These are phyloP conservation scores for Anhinga rufa DNA, from an alignment of 2,113 vertebrate species.

Conservation along the genomic window DNA sequence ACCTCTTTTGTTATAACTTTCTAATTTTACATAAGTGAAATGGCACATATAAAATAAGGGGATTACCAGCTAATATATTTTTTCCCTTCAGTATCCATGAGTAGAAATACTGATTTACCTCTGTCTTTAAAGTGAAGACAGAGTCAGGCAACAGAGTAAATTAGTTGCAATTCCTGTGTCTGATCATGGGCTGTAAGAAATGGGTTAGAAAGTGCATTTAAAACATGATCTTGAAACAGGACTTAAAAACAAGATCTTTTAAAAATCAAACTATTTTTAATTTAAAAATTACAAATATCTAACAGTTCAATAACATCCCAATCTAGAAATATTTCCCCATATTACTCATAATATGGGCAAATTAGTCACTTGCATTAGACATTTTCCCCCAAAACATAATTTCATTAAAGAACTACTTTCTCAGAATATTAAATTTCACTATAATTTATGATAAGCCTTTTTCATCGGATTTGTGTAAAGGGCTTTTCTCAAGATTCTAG, in stretches of 20 bases:
- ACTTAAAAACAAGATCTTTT: not conserved
- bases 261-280: not conserved
- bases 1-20: not conserved
- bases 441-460: not conserved
- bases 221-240: not conserved
- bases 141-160: not conserved
- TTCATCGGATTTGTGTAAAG: not conserved
- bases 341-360: not conserved
- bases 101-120: not conserved
- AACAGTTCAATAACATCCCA: rapidly evolving
- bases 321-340: not conserved
- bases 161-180: not conserved
- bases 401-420: not conserved
- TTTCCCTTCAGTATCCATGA: not conserved
- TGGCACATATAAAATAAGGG: not conserved
- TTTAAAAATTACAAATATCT: not conserved
- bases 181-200: not conserved
- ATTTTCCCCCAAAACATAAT: not conserved
- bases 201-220: not conserved
- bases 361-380: not conserved
- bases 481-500: not conserved
- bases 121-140: not conserved
- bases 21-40: not conserved
- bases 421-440: not conserved
- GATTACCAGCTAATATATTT: not conserved